Base-by-base conservation (phyloP, 2,113 vertebrate species). In the Malurus cyaneus region DNA sequence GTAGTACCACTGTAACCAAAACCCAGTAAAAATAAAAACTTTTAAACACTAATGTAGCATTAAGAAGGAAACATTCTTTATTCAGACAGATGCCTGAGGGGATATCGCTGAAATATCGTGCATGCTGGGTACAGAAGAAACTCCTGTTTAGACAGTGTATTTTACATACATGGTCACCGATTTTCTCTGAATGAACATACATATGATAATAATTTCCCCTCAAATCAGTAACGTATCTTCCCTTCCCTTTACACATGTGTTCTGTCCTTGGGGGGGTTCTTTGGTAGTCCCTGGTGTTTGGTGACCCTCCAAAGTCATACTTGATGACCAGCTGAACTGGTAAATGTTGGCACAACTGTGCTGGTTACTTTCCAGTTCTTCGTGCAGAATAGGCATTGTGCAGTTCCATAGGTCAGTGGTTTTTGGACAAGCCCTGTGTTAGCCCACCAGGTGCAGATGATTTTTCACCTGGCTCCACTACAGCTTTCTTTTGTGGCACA, bases 271-370 rank as follows among this genome's bases (percentile, higher is more conserved):
- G 72, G 25, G 13, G 18, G 11, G 59, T 36, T 69, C 53, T 60
- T 60, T 67, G 26, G 32, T 52, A 5, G 0, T 44, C 36, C 21
- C 17, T 67, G 53, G 36, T 67, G 26, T 20, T 6, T 1, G 2
- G 31, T 67, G 31, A 44, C 14, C 20, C 31, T n/a, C 11, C 53
- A 26, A 12, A 67, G 53, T 67, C 36, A 31, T 44, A 44, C 25
- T 19, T 67, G 32, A 44, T 20, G 0, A 1, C 19, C 36, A 0
- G 1, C 6, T 67, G 17, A 34, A 44, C 8, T 42, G 31, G 62
- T 59, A 20, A 26, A 77, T 36, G 26, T 44, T 52, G 72, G 14
- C 36, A 28, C 62, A 39, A 10, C 12, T 46, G 72, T 18, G 9
- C 46, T 69, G 53, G 26, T 60, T 69, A 36, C 46, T 67, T 67